Conservation (phyloP, 2,888 invertebrate species). For the Cheilosia variabilis region DNA sequence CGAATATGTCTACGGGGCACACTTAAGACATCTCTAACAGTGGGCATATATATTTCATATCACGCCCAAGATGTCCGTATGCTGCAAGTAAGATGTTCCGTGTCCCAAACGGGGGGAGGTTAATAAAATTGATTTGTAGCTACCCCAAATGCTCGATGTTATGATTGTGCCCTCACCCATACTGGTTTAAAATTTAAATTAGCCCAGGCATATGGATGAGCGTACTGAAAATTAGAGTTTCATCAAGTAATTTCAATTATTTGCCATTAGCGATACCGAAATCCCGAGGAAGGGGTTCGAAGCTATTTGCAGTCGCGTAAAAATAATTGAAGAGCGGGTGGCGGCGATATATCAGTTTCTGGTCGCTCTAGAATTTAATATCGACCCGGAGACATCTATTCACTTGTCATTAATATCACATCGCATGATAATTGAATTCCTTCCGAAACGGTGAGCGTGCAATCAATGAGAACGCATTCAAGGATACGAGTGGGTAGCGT, state of each 20-base stretch:
- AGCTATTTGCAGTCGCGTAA: slow-evolving; percentile 32
- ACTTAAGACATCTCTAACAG: slow-evolving; percentile 11
- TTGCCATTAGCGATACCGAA: slow-evolving; percentile 1
- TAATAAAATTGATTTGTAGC: slow-evolving; percentile 60
- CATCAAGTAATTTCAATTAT: slow-evolving; percentile 19
- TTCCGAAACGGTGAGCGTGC: slow-evolving; percentile 45
- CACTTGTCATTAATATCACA: slow-evolving; percentile 51
- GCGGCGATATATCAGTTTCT: slow-evolving; percentile 11
- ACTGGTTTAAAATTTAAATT: slow-evolving; percentile 21
- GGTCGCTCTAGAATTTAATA: slow-evolving; percentile 1
- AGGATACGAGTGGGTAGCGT: slow-evolving; percentile 2
- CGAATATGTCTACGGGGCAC: slow-evolving; percentile 30
- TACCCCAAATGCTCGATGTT: background rate
- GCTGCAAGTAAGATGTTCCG: slow-evolving; percentile 39
- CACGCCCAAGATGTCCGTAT: slow-evolving; percentile 1
- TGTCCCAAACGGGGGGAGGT: slow-evolving; percentile 15
- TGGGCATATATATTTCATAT: slow-evolving; percentile 11
- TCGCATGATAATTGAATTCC: slow-evolving; percentile 66
- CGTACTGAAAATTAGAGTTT: background rate
- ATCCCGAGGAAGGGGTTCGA: background rate
- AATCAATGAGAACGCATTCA: slow-evolving; percentile 39
- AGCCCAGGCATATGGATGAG: background rate
- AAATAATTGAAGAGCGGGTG: slow-evolving; percentile 33
- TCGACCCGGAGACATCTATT: slow-evolving; percentile 29
- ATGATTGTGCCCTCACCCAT: slow-evolving; percentile 3